phyloP scores from a whole-genome alignment of 1,140 invertebrate species.

The Listronotus oregonensis region DNA sequence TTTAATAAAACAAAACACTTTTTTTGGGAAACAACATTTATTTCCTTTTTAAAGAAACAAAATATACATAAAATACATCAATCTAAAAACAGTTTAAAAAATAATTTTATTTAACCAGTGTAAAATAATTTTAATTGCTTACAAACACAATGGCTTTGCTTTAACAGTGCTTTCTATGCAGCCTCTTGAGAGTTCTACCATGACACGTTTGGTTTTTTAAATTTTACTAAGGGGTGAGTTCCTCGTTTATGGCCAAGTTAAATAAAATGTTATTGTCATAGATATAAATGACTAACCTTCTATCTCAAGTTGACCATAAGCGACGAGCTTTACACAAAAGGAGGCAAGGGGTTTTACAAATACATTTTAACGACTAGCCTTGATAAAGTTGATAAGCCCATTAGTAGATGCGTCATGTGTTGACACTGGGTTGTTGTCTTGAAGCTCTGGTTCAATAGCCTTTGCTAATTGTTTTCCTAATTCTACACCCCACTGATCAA shows the following conservation, averaged over 20 bases:
- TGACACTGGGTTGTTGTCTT: slow-evolving; percentile 63
- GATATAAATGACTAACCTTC: not conserved
- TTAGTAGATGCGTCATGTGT: slow-evolving; percentile 91
- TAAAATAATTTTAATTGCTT: slow-evolving; percentile 2
- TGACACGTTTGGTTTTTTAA: not conserved
- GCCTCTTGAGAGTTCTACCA: slow-evolving; percentile 1
- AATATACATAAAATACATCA: slow-evolving; percentile 8
- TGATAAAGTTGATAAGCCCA: slow-evolving; percentile 94
- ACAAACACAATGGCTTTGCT: not conserved
- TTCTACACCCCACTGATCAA: slow-evolving; percentile 99
- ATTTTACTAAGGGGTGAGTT: not conserved
- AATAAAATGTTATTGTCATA: not conserved
- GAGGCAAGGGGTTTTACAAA: not conserved
- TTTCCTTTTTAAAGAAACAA: slow-evolving; percentile 12
- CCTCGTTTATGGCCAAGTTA: slow-evolving; percentile 1
- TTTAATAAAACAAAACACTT: no score
- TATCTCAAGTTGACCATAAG: slow-evolving; percentile 1
- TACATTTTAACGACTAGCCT: slow-evolving; percentile 58
- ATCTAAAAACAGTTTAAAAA: slow-evolving; percentile 10
- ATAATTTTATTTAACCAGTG: not conserved
- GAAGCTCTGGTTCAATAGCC: slow-evolving; percentile 92
- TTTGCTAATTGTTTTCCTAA: slow-evolving; percentile 98
- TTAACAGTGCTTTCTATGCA: slow-evolving; percentile 8
- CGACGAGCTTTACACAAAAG: not conserved
- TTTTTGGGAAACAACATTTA: slow-evolving; percentile 6